These are phyloP conservation scores for Peromyscus attwateri DNA, from an alignment of 2,797 vertebrate species.

Conservation along the genomic window DNA sequence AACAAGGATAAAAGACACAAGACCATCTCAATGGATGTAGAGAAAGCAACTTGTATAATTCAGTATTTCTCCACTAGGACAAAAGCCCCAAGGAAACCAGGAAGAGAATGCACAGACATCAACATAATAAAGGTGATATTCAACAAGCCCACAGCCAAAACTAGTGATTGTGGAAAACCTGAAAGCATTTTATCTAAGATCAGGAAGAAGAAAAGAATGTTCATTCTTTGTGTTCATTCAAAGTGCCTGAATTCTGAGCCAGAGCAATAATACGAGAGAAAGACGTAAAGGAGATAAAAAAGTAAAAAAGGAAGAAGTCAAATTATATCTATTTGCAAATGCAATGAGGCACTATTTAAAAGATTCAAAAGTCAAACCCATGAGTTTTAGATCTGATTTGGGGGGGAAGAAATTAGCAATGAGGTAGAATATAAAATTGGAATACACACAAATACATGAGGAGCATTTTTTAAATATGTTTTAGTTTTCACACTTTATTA, in stretches of 20 bases:
- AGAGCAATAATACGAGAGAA: not conserved
- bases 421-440: not conserved
- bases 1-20: not conserved
- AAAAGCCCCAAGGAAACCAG: not conserved
- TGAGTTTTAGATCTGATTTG: not conserved
- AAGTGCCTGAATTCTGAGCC: not conserved
- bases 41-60: not conserved
- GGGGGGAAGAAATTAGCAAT: not conserved
- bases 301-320: not conserved
- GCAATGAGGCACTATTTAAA: not conserved
- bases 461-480: not conserved
- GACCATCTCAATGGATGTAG: not conserved
- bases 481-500: not conserved
- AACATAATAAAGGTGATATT: not conserved
- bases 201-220: not conserved
- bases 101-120: not conserved
- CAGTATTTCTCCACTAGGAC: not conserved
- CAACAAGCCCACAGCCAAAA: not conserved
- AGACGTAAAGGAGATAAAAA: not conserved
- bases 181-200: not conserved
- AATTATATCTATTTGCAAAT: not conserved
- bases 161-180: not conserved
- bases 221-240: not conserved
- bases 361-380: not conserved
- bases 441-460: not conserved